Evolutionary conservation across 1,140 invertebrate species (phyloP), one percentile per base, ranked within the genome.

Genomic region (Nixonia krombeini): DNA sequence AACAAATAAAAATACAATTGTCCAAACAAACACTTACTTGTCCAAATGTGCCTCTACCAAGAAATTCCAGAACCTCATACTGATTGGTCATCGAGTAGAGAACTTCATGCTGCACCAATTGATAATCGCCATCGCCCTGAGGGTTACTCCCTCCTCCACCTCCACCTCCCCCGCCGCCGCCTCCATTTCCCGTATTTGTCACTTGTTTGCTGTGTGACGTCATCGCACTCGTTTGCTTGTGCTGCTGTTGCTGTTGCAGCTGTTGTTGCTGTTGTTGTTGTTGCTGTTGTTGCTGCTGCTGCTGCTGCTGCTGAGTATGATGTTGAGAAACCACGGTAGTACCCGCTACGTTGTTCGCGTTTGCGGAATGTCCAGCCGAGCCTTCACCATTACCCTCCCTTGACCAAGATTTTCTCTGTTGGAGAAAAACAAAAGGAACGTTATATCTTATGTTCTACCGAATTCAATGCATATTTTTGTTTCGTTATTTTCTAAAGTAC

Each of bases 21-120:
- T n/a, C n/a, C n/a, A n/a, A n/a, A n/a, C n/a, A n/a, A n/a, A n/a
- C 0, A 58, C 62, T 73, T 73, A 89, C n/a, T 89, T 99, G 97
- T 58, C 98, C 98, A 87, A 99, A 99, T 42, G 98, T 99, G 67
- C 97, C 97, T 70, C 98, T 91, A 69, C 98, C 98, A 63, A 99
- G 89, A 86, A 99, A 99, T 86, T 99, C 98, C 72, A 99, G 88
- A 56, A 99, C 98, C 87, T 98, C 96, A 86, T 98, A 98, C 79
- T 95, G 93, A 69, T 92, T 92, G 29, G 90, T 93, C 84, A 94
- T 93, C 49, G 96, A 98, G 86, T 96, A 98, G 58, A 99, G 90
- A 64, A 98, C 96, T 86, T 99, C 97, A 86, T 99, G 97, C 85
- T 99, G 96, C 21, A 99, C 96, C 80, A 99, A 88, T 83, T 98